Base-by-base conservation (phyloP, 2,113 vertebrate species). In the Cephalopterus ornatus region DNA sequence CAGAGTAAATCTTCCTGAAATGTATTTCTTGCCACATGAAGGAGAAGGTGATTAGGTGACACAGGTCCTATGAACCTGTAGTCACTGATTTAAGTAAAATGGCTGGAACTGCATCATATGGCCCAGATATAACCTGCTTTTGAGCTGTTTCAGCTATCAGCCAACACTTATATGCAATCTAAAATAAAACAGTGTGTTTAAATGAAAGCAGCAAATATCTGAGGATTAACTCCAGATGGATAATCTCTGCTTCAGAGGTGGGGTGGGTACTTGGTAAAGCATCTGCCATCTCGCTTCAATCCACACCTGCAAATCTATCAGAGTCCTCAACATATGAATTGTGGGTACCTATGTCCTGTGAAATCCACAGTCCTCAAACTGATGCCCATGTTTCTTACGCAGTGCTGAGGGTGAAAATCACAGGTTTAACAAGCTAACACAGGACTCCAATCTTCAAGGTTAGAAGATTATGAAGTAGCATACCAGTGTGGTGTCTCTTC, bases 341-440 rank as follows among this genome's bases (percentile, higher is more conserved):
- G n/a, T 11, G 37, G 21, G 21, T 24, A 14, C 18, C 28, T 37
- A 35, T 7, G 6, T 21, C 26, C 39, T 26, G 16, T 27, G n/a
- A 59, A 83, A 20, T 12, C 11, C 8, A 24, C 11, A 39, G 50
- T 8, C 23, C 32, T 32, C 39, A 55, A 17, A 42, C 13, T 44
- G 32, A 35, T 1, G 9, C 6, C 11, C 35, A 47, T 10, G 21
- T 17, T 70, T 28, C 53, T 70, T 20, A 6, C 0, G 0, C 27
- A 28, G 41, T 2, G 12, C 20, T 9, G 8, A 55, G 19, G 23
- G 30, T 5, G 37, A 24, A 63, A 37, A 27, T 8, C 46, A 12
- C 3, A 9, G 9, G 3, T 28, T 76, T 28, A 68, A 33, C 35
- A 56, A 30, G 22, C 17, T 5, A 4, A 6, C 26, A 16, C 17